Base-by-base conservation (phyloP, 2,113 vertebrate genomes). In the Amblyopsis rosae region DNA sequence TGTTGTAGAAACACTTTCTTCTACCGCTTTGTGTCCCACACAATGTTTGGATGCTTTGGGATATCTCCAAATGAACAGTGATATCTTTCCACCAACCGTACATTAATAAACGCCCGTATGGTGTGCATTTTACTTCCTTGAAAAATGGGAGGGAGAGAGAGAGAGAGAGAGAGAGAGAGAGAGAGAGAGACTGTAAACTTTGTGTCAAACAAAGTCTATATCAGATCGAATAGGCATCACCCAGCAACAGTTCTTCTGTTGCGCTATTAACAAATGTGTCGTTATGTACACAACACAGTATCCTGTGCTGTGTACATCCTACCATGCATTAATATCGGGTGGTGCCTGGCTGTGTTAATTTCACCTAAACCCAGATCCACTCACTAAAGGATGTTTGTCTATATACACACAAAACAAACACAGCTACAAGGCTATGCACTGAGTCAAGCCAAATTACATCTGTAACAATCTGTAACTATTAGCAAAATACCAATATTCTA, bases 401-500 rank as follows among this genome's bases (percentile, higher is more conserved):
- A 8, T n/a, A 12, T 12, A 46, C 11, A 71, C 61, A 45, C 7
- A 41, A 41, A 41, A 73, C 69, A 62, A 51, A 67, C 41, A 76
- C 64, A 56, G 61, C 67, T 65, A 73, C 62, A 65, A 16, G 49
- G n/a, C 13, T 33, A 3, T 64, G 70, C 68, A 78, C 77, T 73
- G 1, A 54, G 50, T 13, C 33, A 50, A 67, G 68, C 53, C 47
- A 50, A 3, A 64, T 75, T 83, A 79, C 76, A 70, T 84, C 75
- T 87, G 87, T 89, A 66, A 76, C 67, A 89, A 88, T 82, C 86
- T 87, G 82, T 26, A 67, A 26, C 35, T 41, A 41, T 41, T 41
- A 41, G 35, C 35, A 8, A 41, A 41, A 41, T 41, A 41, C 35
- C 35, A 41, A 5, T 41, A 41, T 41, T 41, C 35, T 41, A 8